Evolutionary conservation across 2,113 vertebrate genomes (phyloP), one percentile per base, ranked within the genome.

Genomic region (Forbesichthys papilliferus): DNA sequence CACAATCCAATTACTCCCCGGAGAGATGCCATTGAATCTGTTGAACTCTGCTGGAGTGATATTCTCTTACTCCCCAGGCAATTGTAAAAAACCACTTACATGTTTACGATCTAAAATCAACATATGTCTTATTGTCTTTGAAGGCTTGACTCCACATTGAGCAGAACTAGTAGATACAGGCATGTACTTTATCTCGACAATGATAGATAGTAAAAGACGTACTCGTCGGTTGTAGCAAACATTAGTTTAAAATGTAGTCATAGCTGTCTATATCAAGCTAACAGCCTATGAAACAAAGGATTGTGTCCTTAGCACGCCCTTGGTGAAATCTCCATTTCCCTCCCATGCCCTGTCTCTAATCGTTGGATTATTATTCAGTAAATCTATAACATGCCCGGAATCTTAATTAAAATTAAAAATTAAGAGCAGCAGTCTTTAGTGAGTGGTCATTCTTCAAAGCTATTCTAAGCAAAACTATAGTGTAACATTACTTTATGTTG

Each of bases 1-100:
- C 78, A 84, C 75, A 85, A 82, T 73, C 76, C 78, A 84, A 85
- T 85, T 85, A 83, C 81, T 86, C 88, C 77, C 84, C 61, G 6
- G 81, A 85, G 86, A 82, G 80, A 84, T n/a, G 36, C 3, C 46
- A 61, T 57, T 61, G 13, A 82, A 85, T 88, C 84, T 80, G 84
- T 68, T 81, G 78, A 79, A 77, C 83, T 75, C 62, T 4, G 61
- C 78, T 61, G 49, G 63, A 81, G 78, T 73, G 69, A 71, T 80
- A 77, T 78, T 82, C 34, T 70, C 72, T 81, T 72, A 77, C 78
- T 74, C 68, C 77, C 71, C 0, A 48, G 69, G 51, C 13, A 20
- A 77, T 82, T 69, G 78, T 83, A 72, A 88, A 84, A 79, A 87
- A 83, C 78, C 64, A 75, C 84, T 85, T 78, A 76, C 73, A 55